Evolutionary conservation across 2,888 invertebrate species (phyloP).

Genomic region (Conistra vaccinii): DNA sequence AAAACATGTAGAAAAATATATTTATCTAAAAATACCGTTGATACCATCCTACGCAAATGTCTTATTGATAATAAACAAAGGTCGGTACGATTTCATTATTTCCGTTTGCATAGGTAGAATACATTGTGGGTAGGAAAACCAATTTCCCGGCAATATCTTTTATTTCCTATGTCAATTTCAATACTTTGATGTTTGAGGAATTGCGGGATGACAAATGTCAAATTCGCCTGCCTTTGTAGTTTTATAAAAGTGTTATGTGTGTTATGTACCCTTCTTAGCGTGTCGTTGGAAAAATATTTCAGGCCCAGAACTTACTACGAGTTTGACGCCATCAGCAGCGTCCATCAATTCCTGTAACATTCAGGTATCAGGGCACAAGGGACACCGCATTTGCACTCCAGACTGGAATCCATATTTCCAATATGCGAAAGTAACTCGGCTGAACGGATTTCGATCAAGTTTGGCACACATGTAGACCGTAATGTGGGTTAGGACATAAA

Average conservation of each 20-base stretch:
- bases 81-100: conserved; percentile 11
- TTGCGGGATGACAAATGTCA: not conserved
- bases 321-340: not conserved
- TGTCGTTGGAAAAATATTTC: not conserved
- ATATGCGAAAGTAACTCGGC: not conserved
- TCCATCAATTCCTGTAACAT: not conserved
- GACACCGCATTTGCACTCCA: not conserved
- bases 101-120: not conserved
- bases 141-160: conserved; percentile 2
- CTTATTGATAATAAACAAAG: conserved; percentile 2
- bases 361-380: not conserved
- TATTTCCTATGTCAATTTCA: conserved; percentile 8
- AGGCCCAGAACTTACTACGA: not conserved
- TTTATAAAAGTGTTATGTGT: not conserved
- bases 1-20: not conserved
- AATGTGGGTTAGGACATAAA: no score
- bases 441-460: not conserved
- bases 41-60: not conserved
- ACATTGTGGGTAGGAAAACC: not conserved
- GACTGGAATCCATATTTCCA: not conserved
- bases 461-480: not conserved
- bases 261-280: not conserved
- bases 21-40: not conserved
- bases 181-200: conserved; percentile 6
- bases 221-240: not conserved